Base-by-base conservation (phyloP, 2,797 vertebrate species). In the Lacerta viridis region DNA sequence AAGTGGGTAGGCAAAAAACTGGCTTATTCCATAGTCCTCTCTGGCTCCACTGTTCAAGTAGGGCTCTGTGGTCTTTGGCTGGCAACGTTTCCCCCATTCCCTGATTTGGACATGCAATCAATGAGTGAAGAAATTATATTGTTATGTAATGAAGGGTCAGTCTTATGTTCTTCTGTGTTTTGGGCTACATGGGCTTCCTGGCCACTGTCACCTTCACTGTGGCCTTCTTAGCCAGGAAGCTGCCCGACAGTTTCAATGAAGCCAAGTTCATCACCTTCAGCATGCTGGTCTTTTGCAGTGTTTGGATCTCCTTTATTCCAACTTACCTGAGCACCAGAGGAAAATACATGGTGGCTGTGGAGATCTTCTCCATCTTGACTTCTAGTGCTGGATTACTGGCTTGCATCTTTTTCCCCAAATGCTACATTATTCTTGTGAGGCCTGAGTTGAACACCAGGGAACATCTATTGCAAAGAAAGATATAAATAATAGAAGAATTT, bases 241-340 rank as follows among this genome's bases (percentile, higher is more conserved):
- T 50, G 7, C 43, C 76, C 1, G 76, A 78, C 6, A 78, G 27
- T 50, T 78, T 78, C 41, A 78, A 78, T 17, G 76, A 78, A 50
- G 76, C 76, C 29, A 78, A 78, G 46, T 78, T 78, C 13, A 78
- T 78, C 6, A 78, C 76, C 3, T 78, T 78, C 76, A 78, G 76
- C 6, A 78, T 61, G 59, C 20, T 61, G 59, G 59, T 61, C 59
- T 61, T 61, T 2, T 61, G 59, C 18, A 61, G 59, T 23, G 59
- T 61, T 61, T 61, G 59, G 59, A 1, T 66, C 7, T 66, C 64
- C 20, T 66, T 66, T 9, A 27, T 66, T 66, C 64, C 64, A 27
- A 27, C 64, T 2, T 66, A 66, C 64, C 64, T 66, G 25, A 25
- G 20, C 64, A 66, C 64, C 20, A 66, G 25, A 27, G 64, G 64